Evolutionary conservation across 2,797 vertebrate species (phyloP).

Genomic region (Mus spretus): DNA sequence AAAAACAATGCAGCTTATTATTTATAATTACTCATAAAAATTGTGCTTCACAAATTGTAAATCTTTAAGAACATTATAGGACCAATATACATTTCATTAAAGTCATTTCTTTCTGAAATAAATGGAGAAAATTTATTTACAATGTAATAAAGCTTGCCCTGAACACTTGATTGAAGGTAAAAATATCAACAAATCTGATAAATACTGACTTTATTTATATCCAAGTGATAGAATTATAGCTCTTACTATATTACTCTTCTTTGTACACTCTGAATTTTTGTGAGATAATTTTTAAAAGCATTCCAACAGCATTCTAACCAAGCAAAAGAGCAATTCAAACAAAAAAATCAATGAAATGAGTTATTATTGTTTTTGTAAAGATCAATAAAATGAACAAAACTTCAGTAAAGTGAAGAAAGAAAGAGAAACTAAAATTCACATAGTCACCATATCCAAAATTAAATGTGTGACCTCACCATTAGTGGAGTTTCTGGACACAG

Average conservation of each 20-base stretch:
- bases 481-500: not conserved
- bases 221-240: not conserved
- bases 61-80: not conserved
- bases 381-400: conserved; percentile 19
- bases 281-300: conserved; percentile 6
- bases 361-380: not conserved
- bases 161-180: conserved; percentile 10
- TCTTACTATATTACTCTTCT: not conserved
- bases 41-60: not conserved
- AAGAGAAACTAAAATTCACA: not conserved
- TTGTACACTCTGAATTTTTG: not conserved
- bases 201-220: conserved; percentile 29
- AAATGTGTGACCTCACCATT: not conserved
- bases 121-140: not conserved
- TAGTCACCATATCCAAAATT: not conserved
- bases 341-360: conserved; percentile 38
- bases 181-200: conserved; percentile 38
- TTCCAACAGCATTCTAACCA: not conserved
- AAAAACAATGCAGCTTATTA: not conserved
- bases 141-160: conserved; percentile 10
- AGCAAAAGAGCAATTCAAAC: conserved; percentile 8
- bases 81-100: not conserved
- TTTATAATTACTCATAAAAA: not conserved
- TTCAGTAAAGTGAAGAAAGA: not conserved
- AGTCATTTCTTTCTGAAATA: not conserved